Evolutionary conservation across 1,140 invertebrate genomes (phyloP).

Genomic region (Octopus sinensis): DNA sequence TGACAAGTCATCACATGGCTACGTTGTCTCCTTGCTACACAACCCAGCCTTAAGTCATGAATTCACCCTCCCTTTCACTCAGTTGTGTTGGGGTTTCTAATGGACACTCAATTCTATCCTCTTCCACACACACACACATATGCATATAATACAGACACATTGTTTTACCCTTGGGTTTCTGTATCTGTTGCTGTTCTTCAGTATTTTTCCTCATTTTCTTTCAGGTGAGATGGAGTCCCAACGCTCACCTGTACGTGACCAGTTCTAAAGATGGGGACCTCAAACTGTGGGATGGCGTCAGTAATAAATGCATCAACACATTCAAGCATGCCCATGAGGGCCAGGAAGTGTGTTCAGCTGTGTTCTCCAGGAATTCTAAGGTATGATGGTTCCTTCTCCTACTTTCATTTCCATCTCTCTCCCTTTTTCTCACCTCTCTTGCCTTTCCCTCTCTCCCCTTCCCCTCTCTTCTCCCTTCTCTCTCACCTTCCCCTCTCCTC

Average conservation of each 20-base stretch:
- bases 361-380: conserved; percentile 95
- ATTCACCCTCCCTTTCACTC: no score
- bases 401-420: no score
- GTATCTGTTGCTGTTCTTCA: neutral
- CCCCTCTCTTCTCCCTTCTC: no score
- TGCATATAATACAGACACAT: neutral
- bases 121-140: no score
- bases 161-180: neutral
- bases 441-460: no score
- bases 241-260: conserved; percentile 85
- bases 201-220: conserved; percentile 22
- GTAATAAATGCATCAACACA: conserved; percentile 90
- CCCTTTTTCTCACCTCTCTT: no score
- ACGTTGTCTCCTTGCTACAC: no score
- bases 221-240: conserved; percentile 70
- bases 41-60: no score
- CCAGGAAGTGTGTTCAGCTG: conserved; percentile 87
- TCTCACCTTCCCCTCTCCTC: no score
- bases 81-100: no score
- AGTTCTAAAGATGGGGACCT: conserved; percentile 89
- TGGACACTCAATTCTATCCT: no score
- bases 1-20: no score
- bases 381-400: conserved; percentile 58
- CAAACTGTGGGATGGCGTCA: conserved; percentile 93
- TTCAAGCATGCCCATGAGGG: conserved; percentile 92